phyloP scores from a whole-genome alignment of 1,140 invertebrate species.

The Hermetia illucens region DNA sequence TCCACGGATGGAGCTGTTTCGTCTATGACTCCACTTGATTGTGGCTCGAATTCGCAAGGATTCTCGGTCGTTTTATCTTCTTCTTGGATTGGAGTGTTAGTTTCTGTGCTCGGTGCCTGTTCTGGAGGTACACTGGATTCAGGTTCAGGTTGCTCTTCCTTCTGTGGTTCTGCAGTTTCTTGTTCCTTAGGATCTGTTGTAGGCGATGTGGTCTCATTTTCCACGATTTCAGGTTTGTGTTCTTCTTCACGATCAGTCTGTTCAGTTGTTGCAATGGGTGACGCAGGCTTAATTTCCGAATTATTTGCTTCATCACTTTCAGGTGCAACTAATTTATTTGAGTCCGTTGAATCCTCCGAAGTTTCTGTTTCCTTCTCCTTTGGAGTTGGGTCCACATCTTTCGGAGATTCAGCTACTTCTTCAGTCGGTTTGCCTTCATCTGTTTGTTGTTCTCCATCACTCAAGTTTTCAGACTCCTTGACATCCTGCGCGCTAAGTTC shows the following conservation, averaged over 20 bases:
- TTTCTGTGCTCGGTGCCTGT: background rate
- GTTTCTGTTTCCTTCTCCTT: background rate
- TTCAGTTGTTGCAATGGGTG: background rate
- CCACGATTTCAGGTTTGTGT: background rate
- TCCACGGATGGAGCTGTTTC: background rate
- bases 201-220: background rate
- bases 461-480: background rate
- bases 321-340: background rate
- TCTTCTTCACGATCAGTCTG: background rate
- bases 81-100: constrained; percentile 1
- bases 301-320: constrained; percentile 5
- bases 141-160: background rate
- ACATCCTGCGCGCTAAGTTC: background rate
- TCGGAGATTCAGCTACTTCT: no score
- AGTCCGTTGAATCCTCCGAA: background rate
- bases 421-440: background rate
- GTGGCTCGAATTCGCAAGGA: background rate
- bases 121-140: constrained; percentile 2
- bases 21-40: background rate
- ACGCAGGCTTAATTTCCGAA: constrained; percentile 1
- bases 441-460: background rate
- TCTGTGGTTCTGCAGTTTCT: constrained; percentile 2
- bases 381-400: background rate
- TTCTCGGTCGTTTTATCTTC: background rate
- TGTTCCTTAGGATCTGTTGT: background rate